Percentiles rank a stretch among this genome's conserved stretches.
These are phyloP conservation scores for Aplysia californica DNA, from an alignment of 1,140 invertebrate species.

Conservation along the genomic window DNA sequence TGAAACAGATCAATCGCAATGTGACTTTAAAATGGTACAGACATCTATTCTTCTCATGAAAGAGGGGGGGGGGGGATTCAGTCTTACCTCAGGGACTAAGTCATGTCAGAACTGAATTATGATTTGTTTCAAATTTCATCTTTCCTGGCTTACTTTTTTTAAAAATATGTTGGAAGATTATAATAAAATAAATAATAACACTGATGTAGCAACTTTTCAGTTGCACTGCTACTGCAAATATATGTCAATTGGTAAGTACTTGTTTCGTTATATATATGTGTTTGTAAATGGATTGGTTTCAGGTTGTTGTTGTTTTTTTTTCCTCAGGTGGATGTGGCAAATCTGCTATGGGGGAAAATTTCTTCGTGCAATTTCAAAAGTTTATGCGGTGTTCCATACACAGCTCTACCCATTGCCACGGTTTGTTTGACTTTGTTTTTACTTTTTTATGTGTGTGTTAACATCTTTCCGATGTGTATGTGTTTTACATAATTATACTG, in stretches of 20 bases:
- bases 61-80: too few relatives aligned
- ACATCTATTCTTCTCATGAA: too few relatives aligned
- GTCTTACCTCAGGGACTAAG: too few relatives aligned
- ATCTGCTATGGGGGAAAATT: constrained; percentile 75
- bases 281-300: neutral
- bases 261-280: neutral
- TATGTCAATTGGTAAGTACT: neutral
- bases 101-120: too few relatives aligned
- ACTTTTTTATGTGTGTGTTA: neutral
- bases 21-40: too few relatives aligned
- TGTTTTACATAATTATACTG: neutral
- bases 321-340: constrained; percentile 70
- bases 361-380: constrained; percentile 73
- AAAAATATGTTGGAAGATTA: too few relatives aligned
- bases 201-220: neutral
- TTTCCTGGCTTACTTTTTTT: neutral
- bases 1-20: too few relatives aligned
- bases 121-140: too few relatives aligned
- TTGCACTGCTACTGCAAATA: neutral
- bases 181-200: neutral
- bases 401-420: constrained; percentile 93
- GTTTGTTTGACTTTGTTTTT: constrained; percentile 66
- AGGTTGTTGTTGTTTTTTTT: neutral
- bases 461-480: neutral
- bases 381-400: constrained; percentile 97